Base-by-base conservation (phyloP, 2,113 vertebrate species). In the Miniopterus natalensis region DNA sequence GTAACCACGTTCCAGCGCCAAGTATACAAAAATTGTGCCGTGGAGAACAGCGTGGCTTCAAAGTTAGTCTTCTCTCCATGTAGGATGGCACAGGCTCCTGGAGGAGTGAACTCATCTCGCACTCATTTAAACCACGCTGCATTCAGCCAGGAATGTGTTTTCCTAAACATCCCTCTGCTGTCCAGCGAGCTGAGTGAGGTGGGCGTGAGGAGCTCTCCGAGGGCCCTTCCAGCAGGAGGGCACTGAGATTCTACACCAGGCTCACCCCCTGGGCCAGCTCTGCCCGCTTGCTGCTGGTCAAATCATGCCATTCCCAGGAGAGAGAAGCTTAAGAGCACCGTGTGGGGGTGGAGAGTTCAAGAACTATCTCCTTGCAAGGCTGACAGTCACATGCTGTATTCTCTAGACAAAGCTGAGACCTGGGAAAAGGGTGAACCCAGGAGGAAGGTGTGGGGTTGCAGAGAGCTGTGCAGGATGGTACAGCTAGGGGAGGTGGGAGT, bases 41-140 rank as follows among this genome's bases (percentile, higher is more conserved):
- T 20, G 68, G 95, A 95, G 94, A 95, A 92, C 88, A 98, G 94
- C 94, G 94, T 83, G 78, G 77, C 95, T 98, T 96, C 90, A 97
- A 97, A 97, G 94, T 95, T 92, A 97, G 95, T 77, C 95, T 97
- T 95, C 90, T 95, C 89, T 95, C 95, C 97, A 93, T 95, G 95
- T 88, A 92, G 94, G 88, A 92, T 94, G 94, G 91, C 59, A 3
- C 94, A 80, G 95, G 75, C 92, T 95, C 90, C 84, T 86, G 73
- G 94, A 89, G 78, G 73, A 88, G 83, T 86, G 92, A 97, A 96
- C 84, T 95, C 96, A 89, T 96, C 90, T 83, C 94, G 97, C 96
- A 92, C 94, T 97, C 95, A 96, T 96, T 94, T 94, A 94, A 94
- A 94, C 87, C 90, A 91, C 91, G 92, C 74, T 94, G 95, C 94